Base-by-base conservation (phyloP, 2,113 vertebrate species). In the Phyllostomus hastatus region DNA sequence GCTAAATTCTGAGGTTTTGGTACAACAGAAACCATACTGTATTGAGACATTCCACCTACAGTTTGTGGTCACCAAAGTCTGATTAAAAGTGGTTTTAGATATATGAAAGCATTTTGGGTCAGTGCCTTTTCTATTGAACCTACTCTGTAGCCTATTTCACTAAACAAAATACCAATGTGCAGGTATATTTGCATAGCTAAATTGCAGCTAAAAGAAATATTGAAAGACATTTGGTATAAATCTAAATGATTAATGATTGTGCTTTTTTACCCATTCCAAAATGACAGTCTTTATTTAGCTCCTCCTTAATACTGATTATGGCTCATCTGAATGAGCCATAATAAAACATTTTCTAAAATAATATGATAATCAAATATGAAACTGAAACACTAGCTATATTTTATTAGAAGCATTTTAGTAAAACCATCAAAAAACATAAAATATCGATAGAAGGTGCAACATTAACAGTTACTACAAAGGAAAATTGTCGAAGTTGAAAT, bases 1-100 rank as follows among this genome's bases (percentile, higher is more conserved):
- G 94, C 92, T 96, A 90, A 98, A 98, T 97, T 98, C 83, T 98
- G 97, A 98, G 97, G 97, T 98, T 97, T 98, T 85, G 96, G 84
- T 97, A 84, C 66, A 92, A 98, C 97, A 98, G 97, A 98, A 98
- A 97, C 97, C 84, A 88, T 98, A 98, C 93, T 97, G 90, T 98
- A 97, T 75, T 96, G 96, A 98, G 85, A 95, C 89, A 96, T 92
- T 97, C 92, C 93, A 98, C 94, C 96, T 98, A 96, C 93, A 97
- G 84, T 93, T 79, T 93, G 97, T 98, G 97, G 98, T 98, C 95
- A 98, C 86, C 90, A 97, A 97, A 97, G 80, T 97, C 95, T 97
- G 96, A 97, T 98, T 98, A 96, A 97, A 98, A 98, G 93, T 76
- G 85, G 54, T 97, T 96, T 98, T 95, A 96, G 94, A 92, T 90